Percentiles rank a stretch among this genome's conserved stretches.
Evolutionary conservation across 2,113 vertebrate species (phyloP).

Genomic region (Bungarus multicinctus): DNA sequence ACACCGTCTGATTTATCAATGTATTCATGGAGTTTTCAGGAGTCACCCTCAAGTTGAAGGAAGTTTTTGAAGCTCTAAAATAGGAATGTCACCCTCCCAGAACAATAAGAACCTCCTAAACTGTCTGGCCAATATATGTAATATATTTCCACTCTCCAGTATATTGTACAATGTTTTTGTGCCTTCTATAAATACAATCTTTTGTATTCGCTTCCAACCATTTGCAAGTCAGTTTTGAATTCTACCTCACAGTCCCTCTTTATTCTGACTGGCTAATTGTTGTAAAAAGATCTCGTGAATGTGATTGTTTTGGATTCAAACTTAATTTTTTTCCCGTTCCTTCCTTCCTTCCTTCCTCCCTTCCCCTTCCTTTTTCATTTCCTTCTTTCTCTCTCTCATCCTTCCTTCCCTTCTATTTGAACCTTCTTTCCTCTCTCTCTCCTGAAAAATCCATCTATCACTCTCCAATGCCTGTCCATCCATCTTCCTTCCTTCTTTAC

Average conservation of each 20-base stretch:
- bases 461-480: no score
- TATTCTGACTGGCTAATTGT: not conserved
- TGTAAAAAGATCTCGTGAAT: accelerated
- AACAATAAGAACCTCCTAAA: not conserved
- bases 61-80: not conserved
- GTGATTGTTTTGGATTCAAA: not conserved
- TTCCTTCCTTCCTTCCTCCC: slow-evolving; percentile 31
- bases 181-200: not conserved
- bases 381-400: no score
- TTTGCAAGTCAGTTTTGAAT: not conserved
- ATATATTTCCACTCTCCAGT: not conserved
- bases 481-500: no score
- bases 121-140: not conserved
- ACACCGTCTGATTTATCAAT: no score
- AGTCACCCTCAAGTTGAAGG: not conserved
- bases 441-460: no score
- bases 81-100: not conserved
- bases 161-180: not conserved
- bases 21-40: not conserved
- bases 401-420: no score
- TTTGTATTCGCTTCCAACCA: not conserved
- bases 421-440: no score
- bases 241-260: not conserved
- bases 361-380: no score
- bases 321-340: accelerated